Base-by-base conservation (phyloP, 2,113 vertebrate species). In the Corvus cornix region DNA sequence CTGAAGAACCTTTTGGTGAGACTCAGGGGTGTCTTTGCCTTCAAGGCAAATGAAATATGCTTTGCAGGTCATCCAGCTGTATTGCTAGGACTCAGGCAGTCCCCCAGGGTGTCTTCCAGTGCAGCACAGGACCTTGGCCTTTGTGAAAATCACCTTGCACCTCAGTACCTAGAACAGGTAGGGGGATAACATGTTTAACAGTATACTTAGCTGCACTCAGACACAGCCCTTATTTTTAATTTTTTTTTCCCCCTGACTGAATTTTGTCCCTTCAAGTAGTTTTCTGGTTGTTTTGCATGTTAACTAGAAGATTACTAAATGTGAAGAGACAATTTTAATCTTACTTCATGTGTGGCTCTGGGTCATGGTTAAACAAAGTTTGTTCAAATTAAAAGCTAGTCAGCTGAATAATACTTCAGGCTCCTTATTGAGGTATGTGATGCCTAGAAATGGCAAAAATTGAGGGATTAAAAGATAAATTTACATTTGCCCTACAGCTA, bases 291-390 rank as follows among this genome's bases (percentile, higher is more conserved):
- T 73, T 91, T 94, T 91, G 67, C 77, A 48, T 60, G 74, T 86
- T 85, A 93, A 91, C 78, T 52, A 59, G 52, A 88, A 95, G 93
- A 93, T 90, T 91, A 87, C 69, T 84, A 62, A 95, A 95, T 89
- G 64, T n/a, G 69, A 93, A 62, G 73, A 94, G 92, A 91, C 85
- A 94, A 33, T 31, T 93, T 93, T 94, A 80, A 96, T 95, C 80
- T 92, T 56, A 37, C 69, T 95, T 73, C 66, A 51, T 37, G 46
- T 55, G 67, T 64, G 33, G 53, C 86, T 94, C 59, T 75, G 80
- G 73, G 55, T 95, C 77, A 64, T 60, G 62, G 72, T 94, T 94
- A 91, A 91, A 67, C 52, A 69, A 86, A 83, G 60, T 74, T 95
- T 91, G 46, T 87, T 86, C 52, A 44, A 58, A 93, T 89, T 75